Conservation (phyloP, 2,888 invertebrate species). For the Ophion obscuratus region DNA sequence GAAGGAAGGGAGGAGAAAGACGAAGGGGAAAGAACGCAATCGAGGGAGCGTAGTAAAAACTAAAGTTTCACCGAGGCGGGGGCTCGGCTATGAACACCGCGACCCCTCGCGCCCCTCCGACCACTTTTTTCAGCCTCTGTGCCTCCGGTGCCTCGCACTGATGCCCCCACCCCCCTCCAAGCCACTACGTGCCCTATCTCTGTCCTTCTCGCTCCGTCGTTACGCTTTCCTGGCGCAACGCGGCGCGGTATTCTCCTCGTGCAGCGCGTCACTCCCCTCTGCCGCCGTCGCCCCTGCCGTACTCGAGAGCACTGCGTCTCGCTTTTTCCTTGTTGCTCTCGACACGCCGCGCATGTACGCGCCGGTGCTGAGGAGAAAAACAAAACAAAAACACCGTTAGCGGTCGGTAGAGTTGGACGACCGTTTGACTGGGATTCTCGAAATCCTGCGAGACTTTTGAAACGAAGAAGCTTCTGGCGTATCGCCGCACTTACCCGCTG, state of each 20-base stretch:
- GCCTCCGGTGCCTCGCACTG: background rate
- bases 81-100: conserved; percentile 52
- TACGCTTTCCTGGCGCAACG: background rate
- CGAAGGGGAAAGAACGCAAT: conserved; percentile 27
- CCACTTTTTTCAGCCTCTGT: background rate
- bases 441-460: background rate
- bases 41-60: conserved; percentile 11
- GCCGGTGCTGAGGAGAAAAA: background rate
- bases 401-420: background rate
- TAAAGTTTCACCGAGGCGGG: conserved; percentile 16
- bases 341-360: background rate
- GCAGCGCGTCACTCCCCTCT: background rate
- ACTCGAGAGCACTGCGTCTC: background rate
- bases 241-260: background rate
- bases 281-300: background rate
- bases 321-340: background rate
- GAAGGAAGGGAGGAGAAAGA: conserved; percentile 59
- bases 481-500: background rate
- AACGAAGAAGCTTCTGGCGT: background rate
- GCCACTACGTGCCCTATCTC: too few species aligned
- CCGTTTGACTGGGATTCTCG: conserved; percentile 1
- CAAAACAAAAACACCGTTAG: conserved; percentile 7
- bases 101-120: background rate
- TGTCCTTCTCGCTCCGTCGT: background rate
- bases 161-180: background rate